phyloP scores from a whole-genome alignment of 2,113 vertebrate genomes.

The Gymnogyps californianus region DNA sequence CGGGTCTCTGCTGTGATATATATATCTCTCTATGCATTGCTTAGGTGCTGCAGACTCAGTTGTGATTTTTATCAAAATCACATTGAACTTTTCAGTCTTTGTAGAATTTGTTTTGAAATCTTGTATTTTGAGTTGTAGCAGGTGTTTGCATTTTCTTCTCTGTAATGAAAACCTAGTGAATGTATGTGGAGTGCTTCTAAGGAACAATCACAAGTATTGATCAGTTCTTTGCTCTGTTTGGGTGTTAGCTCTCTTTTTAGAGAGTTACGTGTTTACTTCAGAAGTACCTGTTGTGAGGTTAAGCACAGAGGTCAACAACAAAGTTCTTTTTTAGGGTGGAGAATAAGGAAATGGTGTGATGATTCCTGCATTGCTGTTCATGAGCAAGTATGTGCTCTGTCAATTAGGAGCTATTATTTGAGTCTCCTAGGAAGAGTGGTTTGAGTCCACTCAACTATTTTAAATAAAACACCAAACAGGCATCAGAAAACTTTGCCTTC shows the following conservation, averaged over 20 bases:
- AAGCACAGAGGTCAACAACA: not conserved
- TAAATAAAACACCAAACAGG: not conserved
- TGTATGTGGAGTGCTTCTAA: not conserved
- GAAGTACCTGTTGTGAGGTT: not conserved
- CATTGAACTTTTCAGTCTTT: not conserved
- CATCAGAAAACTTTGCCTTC: not conserved
- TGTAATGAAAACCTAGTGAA: not conserved
- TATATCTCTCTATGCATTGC: fast-evolving
- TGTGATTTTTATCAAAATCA: not conserved
- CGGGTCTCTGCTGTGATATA: not conserved
- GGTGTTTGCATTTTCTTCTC: not conserved
- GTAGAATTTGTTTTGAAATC: not conserved
- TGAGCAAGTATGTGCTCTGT: not conserved
- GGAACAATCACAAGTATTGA: not conserved
- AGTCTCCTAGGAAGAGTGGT: not conserved
- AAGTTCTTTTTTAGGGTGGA: not conserved
- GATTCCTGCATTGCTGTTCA: not conserved
- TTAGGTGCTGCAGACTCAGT: not conserved
- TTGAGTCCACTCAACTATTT: not conserved
- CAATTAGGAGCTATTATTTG: not conserved
- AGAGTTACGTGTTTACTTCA: not conserved
- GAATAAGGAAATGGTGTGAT: not conserved
- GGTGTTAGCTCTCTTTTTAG: not conserved
- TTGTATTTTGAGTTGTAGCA: not conserved
- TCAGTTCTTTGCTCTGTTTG: not conserved